Conservation (phyloP, 2,113 vertebrate species). For the Sylvia atricapilla region DNA sequence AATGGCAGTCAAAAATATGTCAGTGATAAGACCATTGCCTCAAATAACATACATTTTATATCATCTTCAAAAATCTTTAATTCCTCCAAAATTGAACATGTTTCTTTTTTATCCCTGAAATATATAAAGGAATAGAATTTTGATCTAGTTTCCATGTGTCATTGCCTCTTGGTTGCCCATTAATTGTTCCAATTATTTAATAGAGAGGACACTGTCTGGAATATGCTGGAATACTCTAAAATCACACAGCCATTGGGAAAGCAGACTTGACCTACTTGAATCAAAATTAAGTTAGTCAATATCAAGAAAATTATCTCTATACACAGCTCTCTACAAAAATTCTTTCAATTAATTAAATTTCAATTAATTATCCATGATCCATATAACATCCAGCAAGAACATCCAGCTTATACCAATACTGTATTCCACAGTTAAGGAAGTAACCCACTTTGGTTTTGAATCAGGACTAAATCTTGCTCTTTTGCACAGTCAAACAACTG, state of each 20-base stretch:
- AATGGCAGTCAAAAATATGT: neutral
- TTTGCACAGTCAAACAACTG: neutral
- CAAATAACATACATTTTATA: neutral
- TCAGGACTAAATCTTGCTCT: neutral
- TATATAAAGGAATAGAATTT: neutral
- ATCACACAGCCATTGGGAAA: neutral
- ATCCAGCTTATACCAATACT: neutral
- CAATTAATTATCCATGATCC: neutral
- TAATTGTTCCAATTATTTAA: neutral
- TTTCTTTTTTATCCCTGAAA: neutral
- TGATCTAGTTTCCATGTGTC: neutral
- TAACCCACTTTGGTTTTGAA: neutral
- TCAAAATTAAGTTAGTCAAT: neutral
- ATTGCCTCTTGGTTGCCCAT: neutral
- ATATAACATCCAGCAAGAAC: neutral
- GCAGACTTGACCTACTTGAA: neutral
- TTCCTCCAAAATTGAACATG: neutral
- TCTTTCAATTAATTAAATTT: neutral
- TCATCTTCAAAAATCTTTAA: neutral
- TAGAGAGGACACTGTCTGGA: neutral
- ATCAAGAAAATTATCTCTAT: neutral
- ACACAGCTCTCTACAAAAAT: neutral
- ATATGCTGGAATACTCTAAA: neutral
- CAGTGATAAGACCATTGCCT: neutral
- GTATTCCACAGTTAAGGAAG: neutral